Evolutionary conservation across 2,888 invertebrate species (phyloP), one percentile per base, ranked within the genome.

Genomic region (Dicyrtoma fusca): DNA sequence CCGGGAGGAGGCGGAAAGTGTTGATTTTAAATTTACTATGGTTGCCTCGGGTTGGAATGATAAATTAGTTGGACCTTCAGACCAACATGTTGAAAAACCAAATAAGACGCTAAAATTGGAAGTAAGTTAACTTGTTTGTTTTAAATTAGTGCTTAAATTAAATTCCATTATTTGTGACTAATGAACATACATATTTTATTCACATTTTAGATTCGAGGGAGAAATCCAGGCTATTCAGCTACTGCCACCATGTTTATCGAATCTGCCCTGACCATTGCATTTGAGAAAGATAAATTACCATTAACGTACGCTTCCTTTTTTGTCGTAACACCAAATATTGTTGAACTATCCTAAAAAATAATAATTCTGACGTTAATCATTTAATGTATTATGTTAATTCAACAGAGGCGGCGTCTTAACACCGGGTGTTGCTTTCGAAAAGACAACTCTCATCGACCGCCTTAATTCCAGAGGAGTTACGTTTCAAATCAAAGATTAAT

Each of bases 31-130:
- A 1, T 70, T 82, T 21, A 81, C 77, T 21, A 74, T 83, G 3
- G 81, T 84, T 66, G 86, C 75, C 84, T 10, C 81, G 82, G 97
- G 97, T 0, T 97, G 95, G 93, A 85, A 86, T 1, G 87, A 89
- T 42, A 87, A 87, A 66, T 83, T 88, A 57, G 81, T 84, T 0
- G 88, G 88, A 74, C 84, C 86, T 34, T 85, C 87, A 23, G 88
- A 87, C 72, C 82, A 87, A 66, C 88, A 88, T 80, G 81, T 83
- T 1, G 85, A 85, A 0, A 84, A 87, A n/a, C 90, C 91, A 0
- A 87, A 88, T 69, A 90, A 89, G 82, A 86, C 34, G 34, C 34
- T 34, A 3, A 34, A 34, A 34, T 8, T 34, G 8, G 34, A 34
- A 8, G 34, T 34, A 8, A 34, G 34, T 34, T 34, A 34, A 34